A percentile compares a stretch with the other conserved stretches of the same genome.
These are phyloP conservation scores for Centruroides vittatus DNA, from an alignment of 1,140 invertebrate genomes.

Conservation along the genomic window DNA sequence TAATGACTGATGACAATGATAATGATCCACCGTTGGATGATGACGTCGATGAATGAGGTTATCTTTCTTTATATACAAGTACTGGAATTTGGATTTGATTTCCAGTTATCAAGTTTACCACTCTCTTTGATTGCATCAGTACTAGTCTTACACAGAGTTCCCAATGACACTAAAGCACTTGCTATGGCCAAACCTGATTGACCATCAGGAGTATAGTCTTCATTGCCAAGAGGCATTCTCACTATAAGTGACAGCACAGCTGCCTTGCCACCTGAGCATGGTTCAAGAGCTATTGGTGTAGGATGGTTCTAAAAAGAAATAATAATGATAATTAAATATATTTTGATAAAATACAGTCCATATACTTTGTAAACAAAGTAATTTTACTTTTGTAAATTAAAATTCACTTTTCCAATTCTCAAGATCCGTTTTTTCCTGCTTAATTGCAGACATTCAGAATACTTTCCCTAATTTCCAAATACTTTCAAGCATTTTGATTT, in stretches of 20 bases:
- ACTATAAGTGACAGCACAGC: constrained; percentile 85
- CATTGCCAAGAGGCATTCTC: constrained; percentile 44
- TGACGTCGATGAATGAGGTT: too few species aligned
- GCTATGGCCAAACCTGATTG: constrained; percentile 58
- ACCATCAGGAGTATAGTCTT: constrained; percentile 13
- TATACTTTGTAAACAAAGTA: too few species aligned
- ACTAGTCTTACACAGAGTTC: constrained; percentile 25
- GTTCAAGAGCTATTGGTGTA: constrained; percentile 85
- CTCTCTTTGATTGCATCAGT: constrained; percentile 15
- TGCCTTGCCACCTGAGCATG: constrained; percentile 72
- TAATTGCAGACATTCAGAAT: too few species aligned
- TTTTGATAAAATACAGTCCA: too few species aligned
- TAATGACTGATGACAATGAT: too few species aligned
- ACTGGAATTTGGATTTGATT: constrained; percentile 13
- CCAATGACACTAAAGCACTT: constrained; percentile 68
- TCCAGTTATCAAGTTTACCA: constrained; percentile 15
- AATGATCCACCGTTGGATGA: too few species aligned
- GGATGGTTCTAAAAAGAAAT: constrained; percentile 46
- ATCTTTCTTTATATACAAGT: constrained; percentile 13
- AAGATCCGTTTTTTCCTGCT: too few species aligned
- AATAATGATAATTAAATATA: too few species aligned
- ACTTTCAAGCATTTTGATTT: too few species aligned
- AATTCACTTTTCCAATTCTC: too few species aligned
- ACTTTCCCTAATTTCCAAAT: too few species aligned
- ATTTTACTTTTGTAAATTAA: too few species aligned